Percentiles rank a stretch among this genome's conserved stretches.
These are phyloP conservation scores for Rhabditoides inermis DNA, from an alignment of 2,888 invertebrate species.

Conservation along the genomic window DNA sequence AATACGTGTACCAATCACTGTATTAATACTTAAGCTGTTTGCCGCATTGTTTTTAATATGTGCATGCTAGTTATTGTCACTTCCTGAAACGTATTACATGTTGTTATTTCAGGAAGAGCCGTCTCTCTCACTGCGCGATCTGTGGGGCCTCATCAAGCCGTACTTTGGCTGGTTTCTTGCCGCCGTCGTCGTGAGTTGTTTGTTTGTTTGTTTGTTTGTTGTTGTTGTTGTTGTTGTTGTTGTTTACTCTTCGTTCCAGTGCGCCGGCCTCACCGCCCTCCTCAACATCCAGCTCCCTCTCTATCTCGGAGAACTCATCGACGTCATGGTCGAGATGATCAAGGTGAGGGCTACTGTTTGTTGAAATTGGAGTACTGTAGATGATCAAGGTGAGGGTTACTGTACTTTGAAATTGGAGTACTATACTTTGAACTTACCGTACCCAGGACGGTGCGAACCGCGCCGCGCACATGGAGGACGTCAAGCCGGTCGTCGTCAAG, in stretches of 20 bases:
- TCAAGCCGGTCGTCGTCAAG: constrained; percentile 11
- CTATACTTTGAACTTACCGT: neutral
- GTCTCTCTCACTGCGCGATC: constrained; percentile 17
- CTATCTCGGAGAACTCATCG: constrained; percentile 42
- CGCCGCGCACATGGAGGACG: neutral
- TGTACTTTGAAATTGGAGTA: no score
- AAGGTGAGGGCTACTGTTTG: no score
- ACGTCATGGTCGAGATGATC: constrained; percentile 39
- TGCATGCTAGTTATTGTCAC: no score
- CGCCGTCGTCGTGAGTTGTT: constrained; percentile 33
- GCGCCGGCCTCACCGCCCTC: constrained; percentile 40
- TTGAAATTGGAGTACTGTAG: no score
- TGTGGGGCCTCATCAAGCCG: constrained; percentile 35
- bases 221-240: constrained; percentile 34
- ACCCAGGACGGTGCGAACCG: neutral
- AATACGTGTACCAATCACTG: no score
- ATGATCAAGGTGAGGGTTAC: no score
- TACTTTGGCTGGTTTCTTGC: constrained; percentile 42
- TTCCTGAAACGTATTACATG: no score
- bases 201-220: constrained; percentile 25
- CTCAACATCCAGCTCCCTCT: constrained; percentile 46
- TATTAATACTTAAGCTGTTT: no score
- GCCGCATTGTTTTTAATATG: no score
- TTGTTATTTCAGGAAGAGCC: constrained; percentile 4
- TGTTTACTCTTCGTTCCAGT: constrained; percentile 21